phyloP scores from a whole-genome alignment of 2,888 invertebrate species.

The Taphrorychus bicolor region DNA sequence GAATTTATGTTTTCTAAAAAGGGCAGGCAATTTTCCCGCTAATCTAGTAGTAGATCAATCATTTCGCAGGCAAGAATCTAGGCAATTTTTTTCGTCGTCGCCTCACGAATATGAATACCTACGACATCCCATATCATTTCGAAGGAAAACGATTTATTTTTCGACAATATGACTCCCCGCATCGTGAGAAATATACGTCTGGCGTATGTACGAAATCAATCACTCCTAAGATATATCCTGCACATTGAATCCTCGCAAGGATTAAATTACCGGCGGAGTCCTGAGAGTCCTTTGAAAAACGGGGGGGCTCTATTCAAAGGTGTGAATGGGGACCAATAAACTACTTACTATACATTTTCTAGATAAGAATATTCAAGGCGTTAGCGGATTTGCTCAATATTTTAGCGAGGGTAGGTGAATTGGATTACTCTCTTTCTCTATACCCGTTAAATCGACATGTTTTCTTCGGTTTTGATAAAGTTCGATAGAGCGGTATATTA shows the following conservation, averaged over 20 bases:
- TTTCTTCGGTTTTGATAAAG: too few relatives aligned
- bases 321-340: conserved; percentile 45
- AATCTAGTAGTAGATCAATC: conserved; percentile 1
- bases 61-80: conserved; percentile 3
- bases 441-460: too few relatives aligned
- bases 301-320: conserved; percentile 36
- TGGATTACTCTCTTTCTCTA: too few relatives aligned
- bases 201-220: conserved; percentile 45
- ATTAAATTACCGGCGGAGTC: conserved; percentile 47
- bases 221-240: conserved; percentile 45
- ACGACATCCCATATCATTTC: conserved; percentile 29
- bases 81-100: conserved; percentile 22
- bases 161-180: conserved; percentile 39
- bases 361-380: conserved; percentile 36
- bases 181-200: conserved; percentile 36
- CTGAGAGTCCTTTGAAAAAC: conserved; percentile 45
- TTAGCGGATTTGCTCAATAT: conserved; percentile 32
- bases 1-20: not conserved
- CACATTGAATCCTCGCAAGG: conserved; percentile 45
- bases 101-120: conserved; percentile 33
- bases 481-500: too few relatives aligned
- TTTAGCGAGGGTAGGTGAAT: too few relatives aligned
- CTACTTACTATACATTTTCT: conserved; percentile 42
- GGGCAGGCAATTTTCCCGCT: not conserved
- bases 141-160: conserved; percentile 39